Conservation (phyloP, 2,888 invertebrate genomes). For the Apantesis nais region DNA sequence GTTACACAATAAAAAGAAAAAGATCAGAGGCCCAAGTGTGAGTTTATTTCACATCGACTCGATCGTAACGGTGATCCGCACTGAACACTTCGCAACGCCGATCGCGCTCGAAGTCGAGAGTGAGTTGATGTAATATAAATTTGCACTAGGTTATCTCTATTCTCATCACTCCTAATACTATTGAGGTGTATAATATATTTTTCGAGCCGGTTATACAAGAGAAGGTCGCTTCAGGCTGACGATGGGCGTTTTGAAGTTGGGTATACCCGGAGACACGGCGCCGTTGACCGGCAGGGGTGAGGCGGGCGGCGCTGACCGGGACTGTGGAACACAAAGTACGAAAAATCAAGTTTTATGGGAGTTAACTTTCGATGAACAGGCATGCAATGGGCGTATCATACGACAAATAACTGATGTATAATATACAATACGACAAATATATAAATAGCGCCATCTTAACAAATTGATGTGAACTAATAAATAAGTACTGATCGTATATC, state of each 20-base stretch:
- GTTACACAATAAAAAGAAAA: neutral
- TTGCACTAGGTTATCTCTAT: no score
- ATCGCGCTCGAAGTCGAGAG: no score
- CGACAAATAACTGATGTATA: no score
- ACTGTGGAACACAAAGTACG: conserved; percentile 24
- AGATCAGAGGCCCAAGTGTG: neutral
- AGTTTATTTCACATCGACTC: no score
- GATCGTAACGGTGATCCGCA: no score
- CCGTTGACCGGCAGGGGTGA: conserved; percentile 43
- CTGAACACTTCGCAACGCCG: no score
- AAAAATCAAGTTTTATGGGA: neutral
- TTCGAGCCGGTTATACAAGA: conserved; percentile 54
- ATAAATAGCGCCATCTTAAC: conserved; percentile 3
- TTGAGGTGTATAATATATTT: neutral
- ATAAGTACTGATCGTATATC: neutral
- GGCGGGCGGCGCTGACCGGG: conserved; percentile 38
- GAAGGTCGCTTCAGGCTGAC: conserved; percentile 74
- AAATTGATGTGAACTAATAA: neutral
- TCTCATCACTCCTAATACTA: neutral
- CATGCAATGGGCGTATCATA: neutral
- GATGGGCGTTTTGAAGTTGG: conserved; percentile 64
- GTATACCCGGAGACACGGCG: conserved; percentile 57
- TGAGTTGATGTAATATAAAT: no score
- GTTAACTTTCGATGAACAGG: neutral
- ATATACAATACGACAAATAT: no score